A percentile compares a stretch with the other conserved stretches of the same genome.
phyloP scores from a whole-genome alignment of 2,797 vertebrate species.

The Chromis chromis region DNA sequence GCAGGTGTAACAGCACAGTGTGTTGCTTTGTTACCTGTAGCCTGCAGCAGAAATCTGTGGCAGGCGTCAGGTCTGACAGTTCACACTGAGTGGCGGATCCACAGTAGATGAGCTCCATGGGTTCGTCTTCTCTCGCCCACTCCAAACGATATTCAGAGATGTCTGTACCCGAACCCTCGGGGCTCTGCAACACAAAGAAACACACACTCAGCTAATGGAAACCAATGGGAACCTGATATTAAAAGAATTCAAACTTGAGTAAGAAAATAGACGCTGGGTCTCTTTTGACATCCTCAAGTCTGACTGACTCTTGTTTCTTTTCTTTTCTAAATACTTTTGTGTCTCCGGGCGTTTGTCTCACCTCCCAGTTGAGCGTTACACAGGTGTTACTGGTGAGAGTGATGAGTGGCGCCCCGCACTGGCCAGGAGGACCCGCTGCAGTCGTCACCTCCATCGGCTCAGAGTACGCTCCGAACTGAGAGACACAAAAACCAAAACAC shows the following conservation, averaged over 20 bases:
- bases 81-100: conserved; percentile 91
- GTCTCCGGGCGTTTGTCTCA: conserved; percentile 74
- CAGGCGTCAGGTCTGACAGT: conserved; percentile 89
- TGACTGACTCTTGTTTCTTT: neutral
- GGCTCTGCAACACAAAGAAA: conserved; percentile 84
- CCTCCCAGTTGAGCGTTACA: conserved; percentile 94
- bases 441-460: conserved; percentile 91
- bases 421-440: conserved; percentile 92
- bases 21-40: conserved; percentile 88
- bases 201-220: conserved; percentile 13
- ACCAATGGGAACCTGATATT: neutral
- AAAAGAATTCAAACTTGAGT: neutral
- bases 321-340: neutral
- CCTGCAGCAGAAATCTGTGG: conserved; percentile 92
- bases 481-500: neutral
- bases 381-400: conserved; percentile 88
- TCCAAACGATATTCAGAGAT: conserved; percentile 96
- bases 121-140: conserved; percentile 91
- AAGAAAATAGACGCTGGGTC: too few relatives aligned
- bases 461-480: conserved; percentile 90
- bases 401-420: conserved; percentile 90
- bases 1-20: neutral
- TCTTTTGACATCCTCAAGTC: neutral
- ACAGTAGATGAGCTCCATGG: conserved; percentile 90
- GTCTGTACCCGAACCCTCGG: conserved; percentile 92